Percentiles rank a stretch among this genome's conserved stretches.
phyloP scores from a whole-genome alignment of 1,140 invertebrate species.

The Notospermus geniculatus region DNA sequence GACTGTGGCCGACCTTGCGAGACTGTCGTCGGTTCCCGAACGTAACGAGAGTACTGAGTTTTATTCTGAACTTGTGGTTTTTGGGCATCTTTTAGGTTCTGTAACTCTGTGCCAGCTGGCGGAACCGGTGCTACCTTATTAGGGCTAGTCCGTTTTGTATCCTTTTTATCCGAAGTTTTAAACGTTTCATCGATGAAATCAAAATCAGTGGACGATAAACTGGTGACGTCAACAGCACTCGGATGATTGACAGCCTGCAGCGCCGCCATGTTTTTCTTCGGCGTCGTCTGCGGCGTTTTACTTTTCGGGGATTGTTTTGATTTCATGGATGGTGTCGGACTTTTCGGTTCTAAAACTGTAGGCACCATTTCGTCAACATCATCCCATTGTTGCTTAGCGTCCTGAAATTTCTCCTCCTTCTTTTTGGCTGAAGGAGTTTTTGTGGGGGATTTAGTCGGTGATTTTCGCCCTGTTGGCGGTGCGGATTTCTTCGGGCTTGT shows the following conservation, averaged over 20 bases:
- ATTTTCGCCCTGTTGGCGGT: neutral
- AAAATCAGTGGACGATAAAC: neutral
- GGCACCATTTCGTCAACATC: slow-evolving; percentile 2
- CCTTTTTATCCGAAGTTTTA: neutral
- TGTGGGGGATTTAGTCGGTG: neutral
- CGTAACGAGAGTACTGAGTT: no score
- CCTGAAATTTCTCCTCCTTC: neutral
- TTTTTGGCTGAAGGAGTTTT: no score
- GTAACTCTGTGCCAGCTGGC: no score
- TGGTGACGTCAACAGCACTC: neutral
- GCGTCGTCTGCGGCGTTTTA: neutral
- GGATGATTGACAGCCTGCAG: neutral
- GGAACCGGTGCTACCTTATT: no score
- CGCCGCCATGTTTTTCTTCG: neutral
- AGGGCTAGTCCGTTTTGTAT: neutral
- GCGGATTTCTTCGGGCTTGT: neutral
- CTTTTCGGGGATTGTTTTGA: neutral
- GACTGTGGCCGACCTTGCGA: no score
- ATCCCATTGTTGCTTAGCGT: slow-evolving; percentile 4
- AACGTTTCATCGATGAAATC: slow-evolving; percentile 10
- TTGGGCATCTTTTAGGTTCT: no score
- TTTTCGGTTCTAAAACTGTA: neutral
- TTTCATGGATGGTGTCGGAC: neutral
- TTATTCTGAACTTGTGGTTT: no score
- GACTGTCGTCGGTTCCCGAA: no score